Evolutionary conservation across 2,797 vertebrate genomes (phyloP), one percentile per base, ranked within the genome.

Genomic region (Chrosomus eos): DNA sequence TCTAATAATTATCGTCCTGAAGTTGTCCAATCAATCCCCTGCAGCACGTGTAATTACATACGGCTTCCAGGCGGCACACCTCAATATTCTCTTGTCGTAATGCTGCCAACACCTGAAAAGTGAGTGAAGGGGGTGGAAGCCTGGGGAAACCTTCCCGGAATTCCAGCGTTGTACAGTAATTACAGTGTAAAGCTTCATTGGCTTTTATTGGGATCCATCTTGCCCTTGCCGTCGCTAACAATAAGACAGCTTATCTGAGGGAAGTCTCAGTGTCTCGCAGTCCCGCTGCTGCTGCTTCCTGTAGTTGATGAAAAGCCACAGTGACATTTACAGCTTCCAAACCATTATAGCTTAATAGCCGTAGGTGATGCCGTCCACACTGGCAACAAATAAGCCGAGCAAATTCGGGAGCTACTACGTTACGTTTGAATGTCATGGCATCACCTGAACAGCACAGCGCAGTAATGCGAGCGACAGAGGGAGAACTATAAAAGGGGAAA

Each of bases 241-340:
- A 84, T 87, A 85, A 83, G 64, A 82, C 81, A 51, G 72, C 45
- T 72, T n/a, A 58, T 62, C 38, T 33, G 38, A 76, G 68, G 74
- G 81, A 84, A 83, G 66, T 38, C 73, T 75, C 38, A 4, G 76
- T 45, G 77, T 84, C 76, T 81, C 51, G 58, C 80, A 81, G 64
- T 80, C 80, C 73, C 26, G 31, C 83, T 84, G 70, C 82, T 82
- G 14, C 77, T 67, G 85, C 16, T 79, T 84, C 75, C 23, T 62
- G 62, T 76, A 28, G 60, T 89, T 87, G 84, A 90, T 89, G 90
- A 89, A 89, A 92, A 93, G 93, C 91, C 90, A 89, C 89, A 90
- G 91, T 95, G 93, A 94, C 93, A 95, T 95, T 95, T 94, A 93
- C 92, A 92, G 91, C 92, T 92, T 92, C 85, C 83, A 89, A 90